Evolutionary conservation across 2,888 invertebrate genomes (phyloP).

Genomic region (Poecilus cupreus): DNA sequence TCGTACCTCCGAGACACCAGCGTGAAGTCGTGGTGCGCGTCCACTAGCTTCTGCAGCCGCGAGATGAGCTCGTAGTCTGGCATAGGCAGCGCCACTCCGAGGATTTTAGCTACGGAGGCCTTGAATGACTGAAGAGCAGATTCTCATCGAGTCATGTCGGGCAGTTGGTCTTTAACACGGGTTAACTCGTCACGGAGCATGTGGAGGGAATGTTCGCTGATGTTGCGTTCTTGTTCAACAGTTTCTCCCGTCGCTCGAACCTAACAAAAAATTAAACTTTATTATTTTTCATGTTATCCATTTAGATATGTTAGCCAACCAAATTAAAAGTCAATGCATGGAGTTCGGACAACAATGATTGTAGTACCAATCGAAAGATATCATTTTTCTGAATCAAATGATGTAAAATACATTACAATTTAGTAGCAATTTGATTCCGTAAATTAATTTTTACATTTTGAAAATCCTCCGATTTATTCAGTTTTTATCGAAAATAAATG

Average conservation of each 20-base stretch:
- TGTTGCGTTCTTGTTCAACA: slow-evolving; percentile 81
- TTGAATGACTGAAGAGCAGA: slow-evolving; percentile 86
- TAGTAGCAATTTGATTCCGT: too few relatives aligned
- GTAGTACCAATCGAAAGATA: too few relatives aligned
- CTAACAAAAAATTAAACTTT: too few relatives aligned
- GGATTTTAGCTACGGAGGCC: slow-evolving; percentile 75
- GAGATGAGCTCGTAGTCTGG: slow-evolving; percentile 78
- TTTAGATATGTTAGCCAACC: too few relatives aligned
- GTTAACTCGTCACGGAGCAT: slow-evolving; percentile 85
- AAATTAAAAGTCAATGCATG: too few relatives aligned
- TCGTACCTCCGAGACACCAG: slow-evolving; percentile 85
- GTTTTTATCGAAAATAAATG: too few relatives aligned
- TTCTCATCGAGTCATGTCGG: slow-evolving; percentile 85
- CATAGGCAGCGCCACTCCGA: slow-evolving; percentile 75
- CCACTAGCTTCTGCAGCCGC: slow-evolving; percentile 86
- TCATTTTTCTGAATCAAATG: too few relatives aligned
- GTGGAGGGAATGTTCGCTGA: slow-evolving; percentile 81
- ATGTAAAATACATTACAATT: too few relatives aligned
- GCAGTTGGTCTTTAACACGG: slow-evolving; percentile 82
- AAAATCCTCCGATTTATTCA: too few relatives aligned
- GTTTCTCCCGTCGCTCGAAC: slow-evolving; percentile 80
- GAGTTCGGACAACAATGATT: too few relatives aligned
- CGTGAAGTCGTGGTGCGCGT: slow-evolving; percentile 91
- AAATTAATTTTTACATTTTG: too few relatives aligned
- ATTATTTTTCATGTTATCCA: too few relatives aligned